phyloP scores from a whole-genome alignment of 2,113 vertebrate genomes.

The Trichechus manatus region DNA sequence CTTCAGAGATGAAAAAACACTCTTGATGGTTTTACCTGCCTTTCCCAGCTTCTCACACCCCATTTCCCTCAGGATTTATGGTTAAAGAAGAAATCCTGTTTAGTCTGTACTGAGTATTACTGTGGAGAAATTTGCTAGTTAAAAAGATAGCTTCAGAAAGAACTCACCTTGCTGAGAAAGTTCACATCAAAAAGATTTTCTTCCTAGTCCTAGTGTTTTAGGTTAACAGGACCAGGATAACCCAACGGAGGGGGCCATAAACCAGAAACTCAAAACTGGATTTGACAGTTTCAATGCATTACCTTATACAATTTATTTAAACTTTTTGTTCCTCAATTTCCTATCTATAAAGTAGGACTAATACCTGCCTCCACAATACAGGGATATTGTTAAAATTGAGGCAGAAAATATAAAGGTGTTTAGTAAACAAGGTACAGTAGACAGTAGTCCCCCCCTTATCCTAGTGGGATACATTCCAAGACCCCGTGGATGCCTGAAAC shows the following conservation, averaged over 20 bases:
- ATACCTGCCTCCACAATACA: not conserved
- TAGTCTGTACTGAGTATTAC: not conserved
- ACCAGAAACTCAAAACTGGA: not conserved
- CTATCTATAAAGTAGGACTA: conserved; percentile 38
- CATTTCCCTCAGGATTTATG: conserved; percentile 43
- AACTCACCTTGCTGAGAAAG: not conserved
- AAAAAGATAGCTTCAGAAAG: conserved; percentile 9
- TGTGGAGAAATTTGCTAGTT: conserved; percentile 23
- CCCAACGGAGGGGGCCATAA: not conserved
- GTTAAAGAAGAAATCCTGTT: conserved; percentile 49
- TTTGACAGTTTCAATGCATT: conserved; percentile 39
- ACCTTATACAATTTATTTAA: conserved; percentile 36
- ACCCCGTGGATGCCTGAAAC: too few species aligned
- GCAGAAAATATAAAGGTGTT: conserved; percentile 23
- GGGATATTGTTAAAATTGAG: conserved; percentile 34
- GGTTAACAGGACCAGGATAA: not conserved
- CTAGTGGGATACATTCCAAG: too few species aligned
- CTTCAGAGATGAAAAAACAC: not conserved
- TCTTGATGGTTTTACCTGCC: conserved; percentile 54
- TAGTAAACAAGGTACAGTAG: not conserved
- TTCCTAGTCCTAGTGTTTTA: conserved; percentile 33
- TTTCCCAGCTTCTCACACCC: not conserved
- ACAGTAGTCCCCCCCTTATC: too few species aligned
- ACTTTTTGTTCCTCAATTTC: conserved; percentile 11
- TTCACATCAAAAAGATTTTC: conserved; percentile 44